phyloP scores from a whole-genome alignment of 2,113 vertebrate species.

The Antechinus flavipes region DNA sequence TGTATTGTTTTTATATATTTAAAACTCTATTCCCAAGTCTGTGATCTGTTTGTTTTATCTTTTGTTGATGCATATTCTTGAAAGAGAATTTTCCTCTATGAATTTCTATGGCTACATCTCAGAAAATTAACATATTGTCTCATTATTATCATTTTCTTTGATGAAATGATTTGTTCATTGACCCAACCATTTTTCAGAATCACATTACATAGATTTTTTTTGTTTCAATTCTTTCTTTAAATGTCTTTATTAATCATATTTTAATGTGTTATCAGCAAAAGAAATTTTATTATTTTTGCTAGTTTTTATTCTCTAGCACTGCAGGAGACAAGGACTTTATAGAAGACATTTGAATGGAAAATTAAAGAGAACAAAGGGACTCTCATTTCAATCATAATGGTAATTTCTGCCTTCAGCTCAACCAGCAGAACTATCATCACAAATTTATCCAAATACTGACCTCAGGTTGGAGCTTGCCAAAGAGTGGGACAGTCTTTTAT shows the following conservation, averaged over 20 bases:
- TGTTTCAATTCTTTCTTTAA: background rate
- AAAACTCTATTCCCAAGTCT: background rate
- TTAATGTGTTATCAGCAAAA: background rate
- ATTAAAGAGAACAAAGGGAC: background rate
- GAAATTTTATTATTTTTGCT: background rate
- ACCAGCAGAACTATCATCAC: background rate
- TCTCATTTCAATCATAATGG: background rate
- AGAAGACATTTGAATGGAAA: background rate
- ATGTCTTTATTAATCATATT: background rate
- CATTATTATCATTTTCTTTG: background rate
- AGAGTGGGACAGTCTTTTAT: background rate
- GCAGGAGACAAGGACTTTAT: background rate
- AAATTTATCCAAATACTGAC: background rate
- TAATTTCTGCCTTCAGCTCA: background rate
- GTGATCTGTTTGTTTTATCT: background rate
- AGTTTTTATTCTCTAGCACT: background rate
- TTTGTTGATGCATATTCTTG: background rate
- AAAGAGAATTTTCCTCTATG: background rate
- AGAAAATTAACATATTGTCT: background rate
- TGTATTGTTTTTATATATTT: background rate
- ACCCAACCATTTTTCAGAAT: background rate
- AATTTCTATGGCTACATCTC: background rate
- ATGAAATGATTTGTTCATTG: background rate
- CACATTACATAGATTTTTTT: background rate
- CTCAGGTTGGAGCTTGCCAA: background rate